phyloP scores from a whole-genome alignment of 37 sponge, comb jelly and placozoan genomes.

The Ianthella basta region DNA sequence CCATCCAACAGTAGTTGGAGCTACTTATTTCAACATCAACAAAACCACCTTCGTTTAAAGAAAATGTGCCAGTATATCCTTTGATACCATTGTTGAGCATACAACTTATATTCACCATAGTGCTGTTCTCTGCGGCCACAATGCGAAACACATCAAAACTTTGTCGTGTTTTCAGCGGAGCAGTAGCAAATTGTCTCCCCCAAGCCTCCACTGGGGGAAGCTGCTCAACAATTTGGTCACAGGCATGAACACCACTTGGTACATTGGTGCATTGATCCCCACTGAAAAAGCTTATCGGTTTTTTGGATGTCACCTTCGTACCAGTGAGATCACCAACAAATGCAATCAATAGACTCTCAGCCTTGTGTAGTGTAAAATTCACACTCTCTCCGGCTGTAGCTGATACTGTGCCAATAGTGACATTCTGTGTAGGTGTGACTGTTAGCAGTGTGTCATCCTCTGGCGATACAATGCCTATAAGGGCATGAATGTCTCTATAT shows the following conservation, averaged over 20 bases:
- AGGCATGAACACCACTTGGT: conserved; percentile 8
- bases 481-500: too few species aligned
- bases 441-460: too few species aligned
- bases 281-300: conserved; percentile 43
- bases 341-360: neutral
- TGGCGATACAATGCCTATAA: neutral
- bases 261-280: conserved; percentile 38
- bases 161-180: conserved; percentile 31
- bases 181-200: conserved; percentile 48
- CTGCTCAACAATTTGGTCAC: conserved; percentile 62
- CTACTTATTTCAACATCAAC: conserved; percentile 11
- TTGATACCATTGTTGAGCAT: neutral
- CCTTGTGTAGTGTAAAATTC: neutral
- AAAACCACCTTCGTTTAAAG: conserved; percentile 15
- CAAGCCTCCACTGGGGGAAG: conserved; percentile 60
- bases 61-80: neutral
- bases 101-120: conserved; percentile 33
- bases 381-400: neutral
- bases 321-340: conserved; percentile 39
- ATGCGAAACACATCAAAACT: conserved; percentile 31
- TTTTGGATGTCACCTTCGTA: conserved; percentile 32
- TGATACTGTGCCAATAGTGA: neutral
- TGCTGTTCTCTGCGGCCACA: conserved; percentile 36
- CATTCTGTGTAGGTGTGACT: too few species aligned
- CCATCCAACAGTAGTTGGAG: conserved; percentile 38